Evolutionary conservation across 2,888 invertebrate genomes (phyloP), one percentile per base, ranked within the genome.

Genomic region (Mesopsocus fuscifrons): DNA sequence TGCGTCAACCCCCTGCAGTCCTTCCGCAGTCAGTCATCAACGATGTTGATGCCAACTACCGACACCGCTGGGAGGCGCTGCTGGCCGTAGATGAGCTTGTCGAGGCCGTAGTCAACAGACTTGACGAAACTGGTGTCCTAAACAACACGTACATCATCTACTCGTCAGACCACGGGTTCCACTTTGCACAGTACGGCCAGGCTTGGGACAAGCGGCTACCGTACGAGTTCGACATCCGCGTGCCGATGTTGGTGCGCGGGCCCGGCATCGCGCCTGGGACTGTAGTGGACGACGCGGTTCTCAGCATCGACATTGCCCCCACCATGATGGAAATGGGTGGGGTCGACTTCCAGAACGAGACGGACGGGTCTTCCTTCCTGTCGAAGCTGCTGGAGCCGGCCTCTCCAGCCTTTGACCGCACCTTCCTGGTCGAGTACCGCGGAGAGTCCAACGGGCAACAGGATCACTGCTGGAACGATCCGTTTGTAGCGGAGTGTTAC

Each of bases 151-250:
- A 79, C 52, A 55, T 91, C 0, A 71, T 91, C 42, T 84, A 75
- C 52, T 79, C 85, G 0, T 88, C 89, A 0, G 89, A 91, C 56
- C 87, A 91, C 61, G 91, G 91, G 18, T 91, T 77, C 60, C 91
- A 91, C 61, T 65, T 89, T 82, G 88, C 88, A 8, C 89, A 91
- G 64, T 89, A 87, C 60, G 74, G 81, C 2, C 74, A 84, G 62
- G 80, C 87, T 0, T 75, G 74, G 61, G 91, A 91, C 60, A 91
- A 91, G 56, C 67, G 91, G 1, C 87, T 88, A 53, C 82, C 84
- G 0, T 91, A 91, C 59, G 87, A 91, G 57, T 77, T 83, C 0
- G 91, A 91, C 55, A 76, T 88, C 34, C 70, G 75, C 50, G 77
- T 91, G 0, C 91, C 91, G 0, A 64, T 91, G 2, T 54, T 88